Base-by-base conservation (phyloP, 2,797 vertebrate genomes). In the Sebastolobus altivelis region DNA sequence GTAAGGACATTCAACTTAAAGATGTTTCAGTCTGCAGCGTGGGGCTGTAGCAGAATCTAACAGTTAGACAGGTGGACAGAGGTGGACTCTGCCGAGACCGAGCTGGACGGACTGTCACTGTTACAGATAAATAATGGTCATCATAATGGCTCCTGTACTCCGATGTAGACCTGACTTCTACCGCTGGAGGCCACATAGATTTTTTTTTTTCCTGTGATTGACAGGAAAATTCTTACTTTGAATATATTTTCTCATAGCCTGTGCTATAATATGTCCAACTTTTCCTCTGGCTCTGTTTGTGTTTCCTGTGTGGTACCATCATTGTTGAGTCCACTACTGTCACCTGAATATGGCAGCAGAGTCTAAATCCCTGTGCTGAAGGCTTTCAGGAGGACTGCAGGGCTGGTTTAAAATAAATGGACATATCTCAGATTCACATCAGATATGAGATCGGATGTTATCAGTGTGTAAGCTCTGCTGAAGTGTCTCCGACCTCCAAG, bases 11-110 rank as follows among this genome's bases (percentile, higher is more conserved):
- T 59, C 9, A 69, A 65, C 72, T 43, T 20, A 68, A 46, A 33
- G 22, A 52, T 20, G 60, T 31, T 35, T 74, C 59, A n/a, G 70
- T 54, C 31, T 54, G 22, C 65, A 8, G 38, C 37, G 22, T 27
- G 65, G 59, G 20, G 29, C 70, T 71, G 65, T 5, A 55, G 65
- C 33, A 60, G 31, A 60, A 81, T 81, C 79, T 40, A 58, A 84
- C 77, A 67, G 2, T 71, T 1, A 40, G 71, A 52, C 75, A 29
- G 76, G 68, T 71, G 69, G 73, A 60, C 43, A 52, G 71, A 29
- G 76, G 68, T 71, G 69, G 73, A 60, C 43, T 80, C 69, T 84
- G 79, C 72, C 5, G 81, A 75, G 75, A 68, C 40, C 0, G 16
- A 38, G 27, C 73, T 29, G 55, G 60, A 31, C 31, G 6, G 43